These are phyloP conservation scores for Zootoca vivipara DNA, from an alignment of 2,113 vertebrate species.

Conservation along the genomic window DNA sequence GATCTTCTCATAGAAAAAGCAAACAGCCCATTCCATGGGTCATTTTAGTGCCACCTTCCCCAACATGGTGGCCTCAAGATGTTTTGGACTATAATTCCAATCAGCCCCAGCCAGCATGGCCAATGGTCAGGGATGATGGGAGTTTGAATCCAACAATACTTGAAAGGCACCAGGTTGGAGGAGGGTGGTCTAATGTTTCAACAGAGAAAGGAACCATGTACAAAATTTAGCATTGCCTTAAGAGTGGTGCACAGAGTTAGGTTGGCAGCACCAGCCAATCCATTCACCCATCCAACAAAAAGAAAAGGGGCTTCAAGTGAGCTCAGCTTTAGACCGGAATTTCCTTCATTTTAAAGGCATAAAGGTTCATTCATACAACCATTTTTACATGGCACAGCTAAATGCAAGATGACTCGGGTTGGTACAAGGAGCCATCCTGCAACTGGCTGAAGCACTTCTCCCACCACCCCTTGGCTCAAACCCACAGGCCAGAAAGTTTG, in stretches of 20 bases:
- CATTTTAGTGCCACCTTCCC: not conserved
- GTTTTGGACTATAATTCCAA: too few relatives aligned
- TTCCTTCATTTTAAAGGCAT: not conserved
- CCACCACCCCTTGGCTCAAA: not conserved
- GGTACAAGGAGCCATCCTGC: not conserved
- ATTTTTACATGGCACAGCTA: not conserved
- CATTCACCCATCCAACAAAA: not conserved
- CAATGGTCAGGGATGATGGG: too few relatives aligned
- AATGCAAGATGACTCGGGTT: not conserved
- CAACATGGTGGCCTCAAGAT: too few relatives aligned
- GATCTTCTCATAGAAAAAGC: not conserved
- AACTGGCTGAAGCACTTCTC: not conserved
- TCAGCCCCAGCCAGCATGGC: too few relatives aligned
- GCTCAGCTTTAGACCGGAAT: not conserved
- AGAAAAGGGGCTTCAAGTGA: not conserved
- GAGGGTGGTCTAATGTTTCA: not conserved
- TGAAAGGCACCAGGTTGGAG: too few relatives aligned
- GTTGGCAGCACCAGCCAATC: not conserved
- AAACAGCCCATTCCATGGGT: not conserved
- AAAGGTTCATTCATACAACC: not conserved
- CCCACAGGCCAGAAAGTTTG: not conserved
- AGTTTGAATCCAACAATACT: too few relatives aligned
- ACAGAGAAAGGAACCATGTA: not conserved
- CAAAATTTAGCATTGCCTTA: not conserved
- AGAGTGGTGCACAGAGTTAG: not conserved